Evolutionary conservation across 2,797 vertebrate genomes (phyloP).

Genomic region (Tachyglossus aculeatus): DNA sequence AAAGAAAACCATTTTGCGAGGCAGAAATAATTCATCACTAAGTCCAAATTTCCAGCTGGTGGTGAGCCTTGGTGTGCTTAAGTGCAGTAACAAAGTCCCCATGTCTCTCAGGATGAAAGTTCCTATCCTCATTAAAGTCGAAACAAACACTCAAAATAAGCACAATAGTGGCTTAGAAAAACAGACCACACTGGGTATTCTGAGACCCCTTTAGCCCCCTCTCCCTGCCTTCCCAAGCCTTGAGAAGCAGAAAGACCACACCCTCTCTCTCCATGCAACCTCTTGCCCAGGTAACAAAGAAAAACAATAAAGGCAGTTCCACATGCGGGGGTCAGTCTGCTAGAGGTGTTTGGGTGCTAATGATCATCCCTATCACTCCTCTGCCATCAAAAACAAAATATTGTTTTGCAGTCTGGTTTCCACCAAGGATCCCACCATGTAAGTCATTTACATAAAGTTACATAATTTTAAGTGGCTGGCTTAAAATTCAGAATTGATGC

Average conservation of each 20-base stretch:
- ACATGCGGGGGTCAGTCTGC: conserved; percentile 43
- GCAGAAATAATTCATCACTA: conserved; percentile 79
- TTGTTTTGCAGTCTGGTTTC: conserved; percentile 44
- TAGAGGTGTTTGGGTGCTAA: conserved; percentile 33
- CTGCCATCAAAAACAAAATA: conserved; percentile 35
- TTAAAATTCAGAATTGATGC: conserved; percentile 36
- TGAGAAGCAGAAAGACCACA: conserved; percentile 41
- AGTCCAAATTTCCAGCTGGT: conserved; percentile 80
- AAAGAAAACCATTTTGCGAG: conserved; percentile 78
- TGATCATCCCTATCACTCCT: conserved; percentile 29
- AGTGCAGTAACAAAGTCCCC: conserved; percentile 73
- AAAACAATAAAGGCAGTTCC: conserved; percentile 52
- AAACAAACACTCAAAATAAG: conserved; percentile 82
- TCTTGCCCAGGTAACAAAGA: conserved; percentile 64
- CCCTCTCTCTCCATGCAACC: conserved; percentile 54
- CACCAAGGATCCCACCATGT: conserved; percentile 15
- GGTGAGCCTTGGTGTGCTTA: conserved; percentile 68
- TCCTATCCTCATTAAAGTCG: conserved; percentile 81
- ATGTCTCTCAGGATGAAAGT: conserved; percentile 79
- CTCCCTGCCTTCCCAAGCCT: conserved; percentile 45
- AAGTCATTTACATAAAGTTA: conserved; percentile 46
- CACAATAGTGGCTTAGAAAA: conserved; percentile 70
- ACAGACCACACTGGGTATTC: conserved; percentile 50
- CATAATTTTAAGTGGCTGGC: conserved; percentile 28
- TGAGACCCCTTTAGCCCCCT: conserved; percentile 47